Evolutionary conservation across 2,113 vertebrate species (phyloP).

Genomic region (Nothobranchius furzeri): DNA sequence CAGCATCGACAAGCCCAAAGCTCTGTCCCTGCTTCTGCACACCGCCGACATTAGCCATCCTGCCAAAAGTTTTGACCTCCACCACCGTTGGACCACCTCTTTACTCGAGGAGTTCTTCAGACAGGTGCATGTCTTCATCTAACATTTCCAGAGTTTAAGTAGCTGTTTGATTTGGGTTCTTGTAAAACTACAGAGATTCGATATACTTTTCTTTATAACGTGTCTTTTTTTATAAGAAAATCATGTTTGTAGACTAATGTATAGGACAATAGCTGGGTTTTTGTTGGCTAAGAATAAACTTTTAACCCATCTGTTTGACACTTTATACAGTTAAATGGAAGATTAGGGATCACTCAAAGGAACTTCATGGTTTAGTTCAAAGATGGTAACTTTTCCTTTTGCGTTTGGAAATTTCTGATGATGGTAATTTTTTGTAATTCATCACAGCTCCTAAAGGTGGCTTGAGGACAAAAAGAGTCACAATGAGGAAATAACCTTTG

Average conservation of each 20-base stretch:
- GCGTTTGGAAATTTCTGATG: too few species aligned
- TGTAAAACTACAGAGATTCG: background rate
- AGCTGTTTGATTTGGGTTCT: background rate
- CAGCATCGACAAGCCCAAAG: slow-evolving; percentile 97
- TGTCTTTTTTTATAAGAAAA: slow-evolving; percentile 2
- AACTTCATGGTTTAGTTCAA: too few species aligned
- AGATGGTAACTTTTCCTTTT: too few species aligned
- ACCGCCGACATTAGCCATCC: slow-evolving; percentile 98
- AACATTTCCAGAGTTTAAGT: background rate
- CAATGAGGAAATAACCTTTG: too few species aligned
- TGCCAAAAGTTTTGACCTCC: slow-evolving; percentile 93
- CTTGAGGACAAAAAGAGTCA: too few species aligned
- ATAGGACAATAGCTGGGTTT: too few species aligned
- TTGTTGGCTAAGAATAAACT: too few species aligned
- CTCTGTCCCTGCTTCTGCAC: slow-evolving; percentile 93
- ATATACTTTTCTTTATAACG: background rate
- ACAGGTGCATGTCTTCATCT: slow-evolving; percentile 77
- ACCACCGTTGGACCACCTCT: slow-evolving; percentile 96
- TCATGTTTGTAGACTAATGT: background rate
- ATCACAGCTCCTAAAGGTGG: too few species aligned
- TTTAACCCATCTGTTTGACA: too few species aligned
- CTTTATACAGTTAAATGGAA: too few species aligned
- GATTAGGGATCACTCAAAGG: too few species aligned
- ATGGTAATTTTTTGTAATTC: too few species aligned
- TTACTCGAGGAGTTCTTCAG: slow-evolving; percentile 97